These are phyloP conservation scores for Staurois parvus DNA, from an alignment of 2,797 vertebrate species.

Conservation along the genomic window DNA sequence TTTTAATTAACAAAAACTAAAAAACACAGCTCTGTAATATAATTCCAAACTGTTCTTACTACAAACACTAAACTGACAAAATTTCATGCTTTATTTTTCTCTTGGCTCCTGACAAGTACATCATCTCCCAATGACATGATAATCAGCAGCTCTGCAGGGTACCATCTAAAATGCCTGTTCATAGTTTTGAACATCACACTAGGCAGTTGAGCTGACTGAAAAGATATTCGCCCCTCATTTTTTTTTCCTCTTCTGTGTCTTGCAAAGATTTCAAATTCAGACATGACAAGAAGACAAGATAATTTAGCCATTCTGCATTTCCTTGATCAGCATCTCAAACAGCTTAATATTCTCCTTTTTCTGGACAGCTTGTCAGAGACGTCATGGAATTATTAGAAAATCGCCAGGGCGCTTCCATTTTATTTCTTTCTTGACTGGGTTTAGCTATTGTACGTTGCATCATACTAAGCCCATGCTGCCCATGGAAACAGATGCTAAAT, in stretches of 20 bases:
- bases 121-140: slow-evolving; percentile 24
- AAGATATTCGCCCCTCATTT: slow-evolving; percentile 11
- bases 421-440: neutral
- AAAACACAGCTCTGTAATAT: neutral
- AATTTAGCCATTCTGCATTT: slow-evolving; percentile 17
- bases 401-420: neutral
- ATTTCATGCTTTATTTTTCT: neutral
- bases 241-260: neutral
- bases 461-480: neutral
- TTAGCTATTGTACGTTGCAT: neutral
- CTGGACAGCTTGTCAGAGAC: slow-evolving; percentile 40
- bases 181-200: slow-evolving; percentile 2
- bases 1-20: neutral
- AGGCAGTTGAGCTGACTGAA: neutral
- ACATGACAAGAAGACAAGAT: slow-evolving; percentile 45
- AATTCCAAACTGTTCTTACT: neutral
- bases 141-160: slow-evolving; percentile 26
- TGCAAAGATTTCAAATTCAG: slow-evolving; percentile 20
- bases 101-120: slow-evolving; percentile 2
- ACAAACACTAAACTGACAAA: neutral
- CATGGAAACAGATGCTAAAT: neutral
- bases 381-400: slow-evolving; percentile 3
- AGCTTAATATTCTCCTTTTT: neutral
- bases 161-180: neutral
- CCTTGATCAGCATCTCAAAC: slow-evolving; percentile 33